Base-by-base conservation (phyloP, 2,888 invertebrate species). In the Germaria angustata region DNA sequence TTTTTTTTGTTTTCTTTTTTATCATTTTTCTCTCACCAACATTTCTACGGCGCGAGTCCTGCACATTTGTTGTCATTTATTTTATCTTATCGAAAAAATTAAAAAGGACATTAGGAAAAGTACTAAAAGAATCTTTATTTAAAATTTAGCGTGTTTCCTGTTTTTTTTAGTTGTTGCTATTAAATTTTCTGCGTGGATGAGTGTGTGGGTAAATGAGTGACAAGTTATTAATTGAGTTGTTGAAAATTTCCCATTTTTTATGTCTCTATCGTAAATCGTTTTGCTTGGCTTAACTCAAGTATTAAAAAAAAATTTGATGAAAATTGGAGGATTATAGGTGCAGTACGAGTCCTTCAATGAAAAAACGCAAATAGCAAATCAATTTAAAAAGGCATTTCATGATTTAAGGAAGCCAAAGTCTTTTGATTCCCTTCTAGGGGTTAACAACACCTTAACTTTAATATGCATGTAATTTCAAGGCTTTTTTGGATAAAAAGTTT, bases 171-270 rank as follows among this genome's bases (percentile, higher is more conserved):
- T 55, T 55, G 17, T 65, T 55, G 65, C 17, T 24, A 13, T 66
- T 66, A 17, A 28, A 13, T 59, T 39, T 59, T 51, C 9, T 39
- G 15, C 24, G n/a, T 24, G n/a, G 55, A 15, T 34, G 34, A 17
- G 15, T 44, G 44, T 11, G 0, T 17, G 41, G n/a, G 15, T 44
- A 17, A 59, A 11, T 22, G 11, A 53, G 2, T 66, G 66, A 61
- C 24, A 44, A 17, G 17, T 55, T 66, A 17, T 75, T 63, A 75
- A 75, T 80, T 73, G 46, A 75, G 68, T 15, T 80, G 68, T 75
- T 63, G 53, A 75, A 39, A 71, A 32, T 17, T 51, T 24, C 8
- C 8, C 22, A n/a, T 51, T 51, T 51, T 44, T 9, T n/a, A n/a
- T n/a, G 41, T 3, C 15, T 17, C 9, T 22, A 7, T 15, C 2